Evolutionary conservation across 2,113 vertebrate genomes (phyloP).

Genomic region (Atlantisia rogersi): DNA sequence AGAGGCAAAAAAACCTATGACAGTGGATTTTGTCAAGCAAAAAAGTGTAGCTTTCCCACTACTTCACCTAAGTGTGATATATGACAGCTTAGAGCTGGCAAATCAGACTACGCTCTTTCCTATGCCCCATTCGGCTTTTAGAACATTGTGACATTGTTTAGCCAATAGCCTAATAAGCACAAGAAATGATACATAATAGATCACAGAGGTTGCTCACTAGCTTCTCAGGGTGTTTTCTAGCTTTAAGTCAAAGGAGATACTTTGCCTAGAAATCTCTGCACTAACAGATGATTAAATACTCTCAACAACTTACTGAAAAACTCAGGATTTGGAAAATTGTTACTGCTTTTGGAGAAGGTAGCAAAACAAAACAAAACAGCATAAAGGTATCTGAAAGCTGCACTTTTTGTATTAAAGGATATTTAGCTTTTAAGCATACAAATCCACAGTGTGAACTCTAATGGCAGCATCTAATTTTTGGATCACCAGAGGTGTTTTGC

Average conservation of each 20-base stretch:
- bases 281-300: not conserved
- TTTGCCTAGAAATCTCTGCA: not conserved
- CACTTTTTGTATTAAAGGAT: not conserved
- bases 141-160: not conserved
- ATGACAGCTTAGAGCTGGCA: not conserved
- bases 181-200: not conserved
- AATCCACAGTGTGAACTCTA: no score
- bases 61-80: not conserved
- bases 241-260: not conserved
- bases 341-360: not conserved
- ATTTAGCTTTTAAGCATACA: not conserved
- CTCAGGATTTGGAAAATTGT: not conserved
- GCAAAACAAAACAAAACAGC: no score
- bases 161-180: not conserved
- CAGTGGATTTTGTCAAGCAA: not conserved
- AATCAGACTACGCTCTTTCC: not conserved
- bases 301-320: not conserved
- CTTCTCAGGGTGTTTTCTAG: not conserved
- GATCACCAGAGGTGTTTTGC: not conserved
- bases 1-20: not conserved
- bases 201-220: not conserved
- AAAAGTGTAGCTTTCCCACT: not conserved
- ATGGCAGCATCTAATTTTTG: no score
- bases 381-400: not conserved
- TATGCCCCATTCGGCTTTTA: not conserved